Evolutionary conservation across 1,140 invertebrate genomes (phyloP).

Genomic region (Branchinecta lindahli): DNA sequence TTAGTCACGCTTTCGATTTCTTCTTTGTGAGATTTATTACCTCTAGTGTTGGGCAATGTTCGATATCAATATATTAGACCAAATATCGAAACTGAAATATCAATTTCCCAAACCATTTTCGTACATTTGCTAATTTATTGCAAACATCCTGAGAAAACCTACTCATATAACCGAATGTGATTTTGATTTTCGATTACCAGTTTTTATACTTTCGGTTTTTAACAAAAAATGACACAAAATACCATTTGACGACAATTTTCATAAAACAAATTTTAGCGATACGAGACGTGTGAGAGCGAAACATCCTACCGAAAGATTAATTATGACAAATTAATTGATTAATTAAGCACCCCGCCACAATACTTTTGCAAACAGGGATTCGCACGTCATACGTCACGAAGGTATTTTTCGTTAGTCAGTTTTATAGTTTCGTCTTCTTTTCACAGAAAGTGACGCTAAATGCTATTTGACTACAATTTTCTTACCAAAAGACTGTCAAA

Average conservation of each 20-base stretch:
- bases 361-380: constrained; percentile 5
- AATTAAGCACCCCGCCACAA: constrained; percentile 5
- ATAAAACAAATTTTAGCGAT: not conserved
- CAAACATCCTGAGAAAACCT: too few species aligned
- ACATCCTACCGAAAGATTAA: constrained; percentile 1
- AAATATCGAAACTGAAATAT: too few species aligned
- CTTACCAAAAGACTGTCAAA: constrained; percentile 1
- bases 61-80: too few species aligned
- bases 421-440: constrained; percentile 6
- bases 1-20: too few species aligned
- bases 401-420: constrained; percentile 8
- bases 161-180: too few species aligned
- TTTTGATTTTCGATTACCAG: too few species aligned
- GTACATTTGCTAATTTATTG: too few species aligned
- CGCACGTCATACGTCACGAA: constrained; percentile 4
- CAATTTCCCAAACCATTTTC: too few species aligned
- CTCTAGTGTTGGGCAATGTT: too few species aligned
- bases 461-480: constrained; percentile 6
- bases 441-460: constrained; percentile 5
- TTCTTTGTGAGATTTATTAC: too few species aligned
- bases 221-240: too few species aligned
- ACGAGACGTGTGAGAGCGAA: constrained; percentile 7
- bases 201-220: too few species aligned
- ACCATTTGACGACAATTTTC: constrained; percentile 6
- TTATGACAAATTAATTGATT: constrained; percentile 2